Evolutionary conservation across 92 coral and sea anemone species (phyloP).

Genomic region (Phymanthus crucifer): DNA sequence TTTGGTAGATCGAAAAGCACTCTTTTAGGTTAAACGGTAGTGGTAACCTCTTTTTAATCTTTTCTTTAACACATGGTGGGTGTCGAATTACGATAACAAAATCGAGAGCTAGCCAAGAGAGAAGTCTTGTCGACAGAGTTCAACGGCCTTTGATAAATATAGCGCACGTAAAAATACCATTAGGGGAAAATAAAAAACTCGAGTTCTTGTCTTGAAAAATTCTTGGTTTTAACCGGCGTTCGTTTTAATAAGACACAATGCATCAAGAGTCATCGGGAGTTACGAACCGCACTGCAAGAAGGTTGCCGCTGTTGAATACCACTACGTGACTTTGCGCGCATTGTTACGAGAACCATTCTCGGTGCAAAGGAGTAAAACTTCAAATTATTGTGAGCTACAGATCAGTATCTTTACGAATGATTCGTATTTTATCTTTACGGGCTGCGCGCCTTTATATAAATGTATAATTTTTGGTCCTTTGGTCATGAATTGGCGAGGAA

Average conservation of each 20-base stretch:
- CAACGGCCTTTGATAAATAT: not conserved
- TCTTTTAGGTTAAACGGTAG: constrained; percentile 4
- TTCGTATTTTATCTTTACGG: constrained; percentile 53
- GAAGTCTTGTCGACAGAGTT: constrained; percentile 6
- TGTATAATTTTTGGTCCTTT: not conserved
- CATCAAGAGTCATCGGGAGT: not conserved
- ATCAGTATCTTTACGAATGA: not conserved
- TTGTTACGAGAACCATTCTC: not conserved
- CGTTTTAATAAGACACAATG: too few species aligned
- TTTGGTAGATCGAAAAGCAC: not conserved
- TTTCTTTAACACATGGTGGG: not conserved
- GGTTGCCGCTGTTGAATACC: not conserved
- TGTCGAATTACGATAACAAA: not conserved
- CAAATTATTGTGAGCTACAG: not conserved
- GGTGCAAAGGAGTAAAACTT: not conserved
- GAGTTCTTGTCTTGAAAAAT: too few species aligned
- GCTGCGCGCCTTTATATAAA: not conserved
- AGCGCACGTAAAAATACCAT: not conserved
- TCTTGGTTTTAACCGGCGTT: too few species aligned
- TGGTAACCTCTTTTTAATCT: not conserved
- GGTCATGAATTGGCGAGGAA: not conserved
- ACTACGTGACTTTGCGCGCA: not conserved
- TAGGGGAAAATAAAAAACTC: too few species aligned
- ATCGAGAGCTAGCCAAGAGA: not conserved
- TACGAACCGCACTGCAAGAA: not conserved